Conservation (phyloP, 2,888 invertebrate species). For the Nemotelus pantherinus region DNA sequence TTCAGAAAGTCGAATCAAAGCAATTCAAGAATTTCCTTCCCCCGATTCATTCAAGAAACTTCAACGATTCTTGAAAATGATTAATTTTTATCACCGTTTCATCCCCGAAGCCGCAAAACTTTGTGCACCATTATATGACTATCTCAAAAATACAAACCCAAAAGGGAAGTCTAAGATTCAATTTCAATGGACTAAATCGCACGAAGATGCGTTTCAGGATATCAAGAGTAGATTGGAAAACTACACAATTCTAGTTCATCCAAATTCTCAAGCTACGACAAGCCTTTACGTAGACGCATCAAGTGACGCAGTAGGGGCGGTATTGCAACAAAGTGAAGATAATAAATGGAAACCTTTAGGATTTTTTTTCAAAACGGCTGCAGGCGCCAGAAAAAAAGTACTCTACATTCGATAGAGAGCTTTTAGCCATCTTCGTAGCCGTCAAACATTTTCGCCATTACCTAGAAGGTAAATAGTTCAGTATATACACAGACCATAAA, state of each 20-base stretch:
- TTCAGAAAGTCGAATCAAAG: constrained; percentile 27
- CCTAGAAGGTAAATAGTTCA: constrained; percentile 56
- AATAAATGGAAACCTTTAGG: constrained; percentile 57
- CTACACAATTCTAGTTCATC: neutral
- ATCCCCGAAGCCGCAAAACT: constrained; percentile 19
- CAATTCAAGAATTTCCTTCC: constrained; percentile 20
- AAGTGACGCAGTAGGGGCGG: constrained; percentile 59
- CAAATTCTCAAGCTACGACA: neutral
- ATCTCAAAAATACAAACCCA: neutral
- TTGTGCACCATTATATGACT: neutral
- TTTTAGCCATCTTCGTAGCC: constrained; percentile 55
- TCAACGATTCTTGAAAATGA: constrained; percentile 42
- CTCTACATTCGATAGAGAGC: too few relatives aligned
- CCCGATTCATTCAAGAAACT: constrained; percentile 36
- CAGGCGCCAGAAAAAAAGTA: constrained; percentile 54
- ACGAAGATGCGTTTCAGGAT: neutral
- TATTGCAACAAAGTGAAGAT: constrained; percentile 56
- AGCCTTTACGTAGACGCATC: constrained; percentile 55
- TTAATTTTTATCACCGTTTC: constrained; percentile 41
- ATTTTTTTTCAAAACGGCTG: constrained; percentile 58
- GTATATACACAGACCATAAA: neutral
- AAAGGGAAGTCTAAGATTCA: neutral
- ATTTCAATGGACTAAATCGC: neutral
- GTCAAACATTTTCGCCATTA: constrained; percentile 58
- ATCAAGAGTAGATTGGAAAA: neutral